Evolutionary conservation across 2,113 vertebrate genomes (phyloP).

Genomic region (Syngnathoides biaculeatus): DNA sequence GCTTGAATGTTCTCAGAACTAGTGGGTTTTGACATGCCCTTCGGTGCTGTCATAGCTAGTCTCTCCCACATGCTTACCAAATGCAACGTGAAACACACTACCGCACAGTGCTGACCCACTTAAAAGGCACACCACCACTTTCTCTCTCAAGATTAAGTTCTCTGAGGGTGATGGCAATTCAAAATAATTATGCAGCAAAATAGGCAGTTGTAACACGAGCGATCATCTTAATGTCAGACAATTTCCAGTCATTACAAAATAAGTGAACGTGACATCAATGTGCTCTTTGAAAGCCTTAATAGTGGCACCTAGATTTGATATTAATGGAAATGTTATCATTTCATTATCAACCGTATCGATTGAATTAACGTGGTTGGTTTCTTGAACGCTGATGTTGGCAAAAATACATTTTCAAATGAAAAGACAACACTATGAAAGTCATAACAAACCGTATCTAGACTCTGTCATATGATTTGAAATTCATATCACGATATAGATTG

Average conservation of each 20-base stretch:
- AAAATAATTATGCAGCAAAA: conserved; percentile 21
- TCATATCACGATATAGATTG: no score
- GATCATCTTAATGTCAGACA: conserved; percentile 1
- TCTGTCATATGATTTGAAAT: neutral
- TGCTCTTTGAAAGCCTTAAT: neutral
- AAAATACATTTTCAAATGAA: neutral
- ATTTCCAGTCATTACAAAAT: neutral
- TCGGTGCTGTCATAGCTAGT: conserved; percentile 20
- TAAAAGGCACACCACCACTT: conserved; percentile 12
- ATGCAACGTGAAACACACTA: conserved; percentile 22
- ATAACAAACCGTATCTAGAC: neutral
- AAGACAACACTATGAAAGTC: neutral
- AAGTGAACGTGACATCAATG: neutral
- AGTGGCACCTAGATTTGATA: neutral
- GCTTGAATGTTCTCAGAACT: neutral
- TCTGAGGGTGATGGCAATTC: conserved; percentile 7
- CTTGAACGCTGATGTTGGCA: neutral
- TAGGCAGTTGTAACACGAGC: conserved; percentile 27
- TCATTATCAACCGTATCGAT: no score
- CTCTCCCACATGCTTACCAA: conserved; percentile 22
- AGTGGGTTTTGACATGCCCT: conserved; percentile 22
- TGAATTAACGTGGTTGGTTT: neutral
- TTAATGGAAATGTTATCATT: no score
- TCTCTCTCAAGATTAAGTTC: conserved; percentile 5
- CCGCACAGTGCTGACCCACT: conserved; percentile 22